A percentile compares a stretch with the other conserved stretches of the same genome.
Evolutionary conservation across 1,140 invertebrate genomes (phyloP).

Genomic region (Goniozus legneri): DNA sequence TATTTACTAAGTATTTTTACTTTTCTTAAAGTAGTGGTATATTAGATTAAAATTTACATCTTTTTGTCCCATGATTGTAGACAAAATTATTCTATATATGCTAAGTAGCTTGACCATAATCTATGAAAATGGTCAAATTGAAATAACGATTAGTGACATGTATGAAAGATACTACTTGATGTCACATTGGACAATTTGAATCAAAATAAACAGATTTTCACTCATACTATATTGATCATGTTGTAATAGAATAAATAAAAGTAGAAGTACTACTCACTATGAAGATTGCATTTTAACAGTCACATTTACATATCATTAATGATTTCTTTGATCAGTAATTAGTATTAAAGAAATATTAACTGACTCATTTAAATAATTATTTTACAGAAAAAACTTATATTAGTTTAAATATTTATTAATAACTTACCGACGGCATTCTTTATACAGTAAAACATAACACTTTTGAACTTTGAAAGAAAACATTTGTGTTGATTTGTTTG

Average conservation of each 20-base stretch:
- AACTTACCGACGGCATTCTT: constrained; percentile 38
- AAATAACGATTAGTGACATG: too few species aligned
- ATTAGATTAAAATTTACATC: background rate
- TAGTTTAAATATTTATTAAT: background rate
- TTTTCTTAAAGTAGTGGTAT: background rate
- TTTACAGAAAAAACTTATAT: background rate
- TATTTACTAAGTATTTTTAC: background rate
- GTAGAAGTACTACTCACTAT: too few species aligned
- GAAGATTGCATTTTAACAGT: too few species aligned
- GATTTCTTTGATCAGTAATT: too few species aligned
- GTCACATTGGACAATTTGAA: background rate
- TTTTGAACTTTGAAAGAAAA: constrained; percentile 30
- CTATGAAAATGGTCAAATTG: too few species aligned
- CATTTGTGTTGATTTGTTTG: constrained; percentile 25
- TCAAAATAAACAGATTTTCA: background rate
- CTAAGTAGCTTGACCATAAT: too few species aligned
- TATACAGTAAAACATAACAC: constrained; percentile 14
- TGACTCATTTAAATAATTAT: too few species aligned
- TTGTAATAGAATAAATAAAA: too few species aligned
- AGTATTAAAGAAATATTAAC: too few species aligned
- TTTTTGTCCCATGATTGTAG: background rate
- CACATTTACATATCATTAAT: too few species aligned
- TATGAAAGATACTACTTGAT: too few species aligned
- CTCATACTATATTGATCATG: too few species aligned
- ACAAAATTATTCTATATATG: background rate